Conservation (phyloP, 2,888 invertebrate species). For the Crocallis elinguaria region DNA sequence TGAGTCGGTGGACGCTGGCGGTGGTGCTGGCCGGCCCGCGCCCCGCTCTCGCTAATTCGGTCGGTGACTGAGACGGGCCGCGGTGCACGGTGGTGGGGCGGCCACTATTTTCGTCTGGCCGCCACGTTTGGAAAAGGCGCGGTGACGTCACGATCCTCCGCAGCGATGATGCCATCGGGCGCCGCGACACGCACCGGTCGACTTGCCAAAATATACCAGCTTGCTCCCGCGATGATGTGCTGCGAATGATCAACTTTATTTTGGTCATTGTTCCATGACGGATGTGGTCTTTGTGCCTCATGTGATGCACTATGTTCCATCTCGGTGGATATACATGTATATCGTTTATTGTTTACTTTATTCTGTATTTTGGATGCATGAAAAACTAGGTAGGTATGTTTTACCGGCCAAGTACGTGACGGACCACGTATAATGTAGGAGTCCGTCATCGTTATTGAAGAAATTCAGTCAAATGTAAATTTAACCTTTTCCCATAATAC, state of each 20-base stretch:
- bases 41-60: constrained; percentile 72
- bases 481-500: too few species aligned
- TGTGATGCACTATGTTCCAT: constrained; percentile 14
- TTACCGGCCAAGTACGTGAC: too few species aligned
- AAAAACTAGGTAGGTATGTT: too few species aligned
- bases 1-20: constrained; percentile 44
- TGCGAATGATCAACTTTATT: constrained; percentile 74
- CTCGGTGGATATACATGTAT: not conserved
- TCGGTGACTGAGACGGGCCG: constrained; percentile 78
- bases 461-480: too few species aligned
- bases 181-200: constrained; percentile 77
- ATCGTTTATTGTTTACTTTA: not conserved
- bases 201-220: constrained; percentile 81
- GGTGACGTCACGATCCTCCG: constrained; percentile 82
- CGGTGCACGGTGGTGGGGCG: constrained; percentile 66
- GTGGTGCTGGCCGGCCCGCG: constrained; percentile 47
- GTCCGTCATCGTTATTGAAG: too few species aligned
- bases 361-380: not conserved
- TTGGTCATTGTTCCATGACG: constrained; percentile 72
- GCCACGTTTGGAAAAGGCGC: constrained; percentile 84
- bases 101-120: constrained; percentile 84
- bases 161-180: constrained; percentile 82
- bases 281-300: constrained; percentile 40
- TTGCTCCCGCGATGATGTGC: constrained; percentile 58
- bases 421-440: too few species aligned